Evolutionary conservation across 2,888 invertebrate genomes (phyloP), one percentile per base, ranked within the genome.

Genomic region (Poecilus cupreus): DNA sequence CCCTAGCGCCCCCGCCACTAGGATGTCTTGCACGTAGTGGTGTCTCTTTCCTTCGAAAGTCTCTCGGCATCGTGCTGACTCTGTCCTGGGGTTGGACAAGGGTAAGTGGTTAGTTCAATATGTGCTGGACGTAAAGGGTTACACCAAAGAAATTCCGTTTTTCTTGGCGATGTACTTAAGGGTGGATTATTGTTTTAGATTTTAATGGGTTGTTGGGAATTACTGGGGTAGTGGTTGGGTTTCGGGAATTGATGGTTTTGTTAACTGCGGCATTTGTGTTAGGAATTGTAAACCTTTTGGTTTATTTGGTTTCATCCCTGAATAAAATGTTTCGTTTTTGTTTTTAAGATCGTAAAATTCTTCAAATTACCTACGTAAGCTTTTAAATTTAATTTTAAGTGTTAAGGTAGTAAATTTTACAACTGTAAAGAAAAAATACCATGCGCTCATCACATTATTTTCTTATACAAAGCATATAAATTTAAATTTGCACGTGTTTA

Each of bases 1-100:
- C 86, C 86, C 83, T 85, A 85, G 84, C 84, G 80, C 82, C 83
- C 80, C 82, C 83, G 79, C 64, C 72, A 83, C 85, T 85, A 85
- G 85, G 85, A 83, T 84, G 83, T 74, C 80, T 32, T 32, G 32
- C 22, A 5, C 26, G 16, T 51, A 10, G 72, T 49, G 46, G 8
- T 51, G 68, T 64, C 57, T 72, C 51, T 39, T 43, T 43, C 37
- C 37, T n/a, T 4, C 54, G 13, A 32, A 6, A 20, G 20, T 13
- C 20, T 6, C 49, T 57, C 39, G 20, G 22, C 10, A 24, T 72
- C 20, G 24, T 10, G 24, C 39, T 8, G 6, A 16, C 57, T 60
- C 13, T 60, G n/a, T 77, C 20, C 49, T 13, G 20, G 10, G 18
- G 20, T 24, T 74, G 46, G 57, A 74, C 57, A 76, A 18, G 76